Conservation (phyloP, 2,888 invertebrate genomes). For the Phengaris alcon region DNA sequence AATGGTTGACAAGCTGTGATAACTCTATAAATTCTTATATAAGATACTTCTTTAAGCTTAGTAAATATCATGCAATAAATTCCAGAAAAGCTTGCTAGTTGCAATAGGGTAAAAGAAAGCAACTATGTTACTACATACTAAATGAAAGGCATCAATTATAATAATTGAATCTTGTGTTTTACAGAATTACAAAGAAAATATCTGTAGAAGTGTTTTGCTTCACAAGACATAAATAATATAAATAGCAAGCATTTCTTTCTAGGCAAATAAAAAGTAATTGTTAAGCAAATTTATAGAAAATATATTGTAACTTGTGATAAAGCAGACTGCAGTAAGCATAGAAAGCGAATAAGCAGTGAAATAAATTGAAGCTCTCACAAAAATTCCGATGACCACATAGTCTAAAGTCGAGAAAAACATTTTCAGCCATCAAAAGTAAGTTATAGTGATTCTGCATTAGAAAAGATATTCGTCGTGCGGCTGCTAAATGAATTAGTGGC, state of each 20-base stretch:
- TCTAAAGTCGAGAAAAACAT: slow-evolving; percentile 5
- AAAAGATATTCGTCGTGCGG: slow-evolving; percentile 46
- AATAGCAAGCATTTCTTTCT: not conserved
- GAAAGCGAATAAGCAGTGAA: not conserved
- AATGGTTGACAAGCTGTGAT: not conserved
- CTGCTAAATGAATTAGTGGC: slow-evolving; percentile 74
- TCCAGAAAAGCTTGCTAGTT: too few species aligned
- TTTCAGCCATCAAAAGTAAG: slow-evolving; percentile 24
- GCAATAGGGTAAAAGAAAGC: too few species aligned
- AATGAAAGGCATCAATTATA: too few species aligned
- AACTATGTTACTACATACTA: too few species aligned
- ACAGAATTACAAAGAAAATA: too few species aligned
- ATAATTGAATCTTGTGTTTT: too few species aligned
- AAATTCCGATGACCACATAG: slow-evolving; percentile 1
- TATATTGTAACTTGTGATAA: not conserved
- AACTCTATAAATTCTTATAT: not conserved
- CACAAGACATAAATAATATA: not conserved
- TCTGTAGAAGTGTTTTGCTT: too few species aligned
- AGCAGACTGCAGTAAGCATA: not conserved
- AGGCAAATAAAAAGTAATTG: not conserved
- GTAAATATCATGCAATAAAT: too few species aligned
- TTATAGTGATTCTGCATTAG: slow-evolving; percentile 29
- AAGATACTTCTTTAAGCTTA: too few species aligned
- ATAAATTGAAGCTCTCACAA: not conserved
- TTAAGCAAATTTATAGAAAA: not conserved